Conservation (phyloP, 2,797 vertebrate species). For the Platyrinchus mystaceus region DNA sequence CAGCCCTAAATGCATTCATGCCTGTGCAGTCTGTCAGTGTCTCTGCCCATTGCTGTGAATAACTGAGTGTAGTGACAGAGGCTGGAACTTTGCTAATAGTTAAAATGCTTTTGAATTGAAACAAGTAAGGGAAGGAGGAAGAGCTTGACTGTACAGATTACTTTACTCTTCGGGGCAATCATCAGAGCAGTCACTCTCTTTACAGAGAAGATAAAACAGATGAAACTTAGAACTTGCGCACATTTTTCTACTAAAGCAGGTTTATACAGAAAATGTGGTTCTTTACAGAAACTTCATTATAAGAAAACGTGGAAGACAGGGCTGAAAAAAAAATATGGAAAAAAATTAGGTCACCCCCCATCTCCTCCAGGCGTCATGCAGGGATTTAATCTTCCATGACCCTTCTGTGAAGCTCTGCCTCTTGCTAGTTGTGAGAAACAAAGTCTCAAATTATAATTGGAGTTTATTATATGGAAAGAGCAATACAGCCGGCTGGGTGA, state of each 20-base stretch:
- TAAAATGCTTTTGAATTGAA: constrained; percentile 46
- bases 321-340: not conserved
- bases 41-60: constrained; percentile 48
- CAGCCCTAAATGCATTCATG: constrained; percentile 13
- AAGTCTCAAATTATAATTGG: too few species aligned
- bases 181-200: not conserved
- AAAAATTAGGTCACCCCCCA: not conserved
- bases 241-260: not conserved
- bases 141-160: not conserved
- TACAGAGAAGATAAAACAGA: not conserved
- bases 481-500: too few species aligned
- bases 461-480: too few species aligned
- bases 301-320: not conserved
- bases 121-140: not conserved
- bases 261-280: not conserved
- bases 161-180: not conserved
- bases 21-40: constrained; percentile 43
- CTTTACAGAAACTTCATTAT: not conserved
- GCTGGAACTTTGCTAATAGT: constrained; percentile 27
- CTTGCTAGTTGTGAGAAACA: too few species aligned
- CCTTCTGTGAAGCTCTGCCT: not conserved
- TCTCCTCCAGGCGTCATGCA: not conserved
- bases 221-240: not conserved
- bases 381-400: not conserved
- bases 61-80: constrained; percentile 31